phyloP scores from a whole-genome alignment of 2,113 vertebrate genomes.

The Hydropotes inermis region DNA sequence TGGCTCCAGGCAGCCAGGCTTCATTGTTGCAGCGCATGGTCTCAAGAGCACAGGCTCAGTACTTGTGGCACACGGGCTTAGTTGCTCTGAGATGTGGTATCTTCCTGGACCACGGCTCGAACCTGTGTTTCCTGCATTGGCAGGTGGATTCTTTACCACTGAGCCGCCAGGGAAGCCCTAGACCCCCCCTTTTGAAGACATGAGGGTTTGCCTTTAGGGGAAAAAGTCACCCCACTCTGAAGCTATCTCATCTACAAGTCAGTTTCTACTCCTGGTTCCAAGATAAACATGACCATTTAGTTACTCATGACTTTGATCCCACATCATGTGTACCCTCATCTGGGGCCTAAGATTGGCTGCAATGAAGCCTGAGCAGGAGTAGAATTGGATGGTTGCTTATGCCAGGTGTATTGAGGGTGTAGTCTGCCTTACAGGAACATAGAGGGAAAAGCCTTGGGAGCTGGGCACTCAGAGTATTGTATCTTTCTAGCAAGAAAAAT shows the following conservation, averaged over 20 bases:
- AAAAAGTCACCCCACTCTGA: not conserved
- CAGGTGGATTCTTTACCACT: not conserved
- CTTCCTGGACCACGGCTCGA: not conserved
- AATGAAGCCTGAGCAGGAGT: not conserved
- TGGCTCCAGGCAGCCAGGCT: not conserved
- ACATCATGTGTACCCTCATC: not conserved
- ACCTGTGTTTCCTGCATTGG: not conserved
- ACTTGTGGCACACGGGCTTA: not conserved
- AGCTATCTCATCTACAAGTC: not conserved
- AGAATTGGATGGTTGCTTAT: not conserved
- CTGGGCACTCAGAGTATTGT: not conserved
- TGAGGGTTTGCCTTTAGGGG: not conserved
- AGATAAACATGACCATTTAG: not conserved
- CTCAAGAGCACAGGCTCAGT: not conserved
- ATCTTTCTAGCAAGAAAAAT: slow-evolving; percentile 5
- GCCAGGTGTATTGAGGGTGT: not conserved
- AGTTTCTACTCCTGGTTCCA: not conserved
- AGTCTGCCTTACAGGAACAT: not conserved
- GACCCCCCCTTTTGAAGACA: not conserved
- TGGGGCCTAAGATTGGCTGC: not conserved
- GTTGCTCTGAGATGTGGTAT: not conserved
- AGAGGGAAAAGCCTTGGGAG: not conserved
- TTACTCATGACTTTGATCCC: not conserved
- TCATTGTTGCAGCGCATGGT: not conserved
- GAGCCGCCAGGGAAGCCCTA: not conserved